Evolutionary conservation across 1,140 invertebrate species (phyloP), one percentile per base, ranked within the genome.

Genomic region (Catajapyx aquilonaris): DNA sequence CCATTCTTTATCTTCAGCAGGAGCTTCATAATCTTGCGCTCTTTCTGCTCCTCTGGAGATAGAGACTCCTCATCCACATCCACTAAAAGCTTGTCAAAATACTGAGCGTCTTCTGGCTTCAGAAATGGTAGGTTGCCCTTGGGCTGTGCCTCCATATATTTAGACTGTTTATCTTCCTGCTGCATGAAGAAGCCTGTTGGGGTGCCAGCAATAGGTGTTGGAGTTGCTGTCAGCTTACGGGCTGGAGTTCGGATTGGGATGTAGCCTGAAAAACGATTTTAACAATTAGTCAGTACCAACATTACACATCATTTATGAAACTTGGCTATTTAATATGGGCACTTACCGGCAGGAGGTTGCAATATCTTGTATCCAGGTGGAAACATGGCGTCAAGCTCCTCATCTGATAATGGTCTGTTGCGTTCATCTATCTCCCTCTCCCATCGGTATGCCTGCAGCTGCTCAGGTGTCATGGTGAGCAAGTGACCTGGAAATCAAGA

Each of bases 31-130:
- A 99, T 99, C 60, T 97, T 96, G 11, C 94, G 61, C 57, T 99
- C 95, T 54, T 96, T 97, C 41, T 91, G 78, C 52, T 99, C 93
- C 52, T 98, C 94, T 1, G 91, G 88, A 39, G 79, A 84, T 11
- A 98, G 62, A 0, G 76, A 64, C 50, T 96, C 90, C 62, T 99
- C 94, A 57, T 99, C 94, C 5, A 99, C 91, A 55, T 99, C 94
- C 22, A 94, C 72, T 61, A 64, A 33, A 20, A 99, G 62, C 63
- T 98, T 98, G 56, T 99, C 94, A 60, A 99, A 99, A 63, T 99
- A 98, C 58, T 99, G 95, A 18, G 95, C 88, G 65, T 99, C 95
- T 61, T 99, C 95, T 0, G 94, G 94, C 57, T 99, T 99, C 70
- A 99, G 81, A 53, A 97, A 91, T 13, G 95, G 94, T 36, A 99